Percentiles rank a stretch among this genome's conserved stretches.
These are phyloP conservation scores for Sphaeridia pumilis DNA, from an alignment of 2,888 invertebrate genomes.

Conservation along the genomic window DNA sequence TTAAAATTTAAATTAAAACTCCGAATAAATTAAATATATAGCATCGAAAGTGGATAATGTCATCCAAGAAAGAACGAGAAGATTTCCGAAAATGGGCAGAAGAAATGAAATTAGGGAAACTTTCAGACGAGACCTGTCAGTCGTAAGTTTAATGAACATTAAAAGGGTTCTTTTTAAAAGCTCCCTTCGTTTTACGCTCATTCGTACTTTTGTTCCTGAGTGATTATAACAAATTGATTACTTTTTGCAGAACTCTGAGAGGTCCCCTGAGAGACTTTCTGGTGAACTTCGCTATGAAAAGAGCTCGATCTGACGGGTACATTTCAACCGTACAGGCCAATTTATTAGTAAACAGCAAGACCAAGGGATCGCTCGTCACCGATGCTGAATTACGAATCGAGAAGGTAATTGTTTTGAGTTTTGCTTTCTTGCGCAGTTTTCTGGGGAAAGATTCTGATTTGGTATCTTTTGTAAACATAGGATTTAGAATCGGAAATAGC, in stretches of 20 bases:
- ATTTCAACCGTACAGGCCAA: constrained; percentile 7
- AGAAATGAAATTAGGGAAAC: neutral
- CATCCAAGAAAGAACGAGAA: neutral
- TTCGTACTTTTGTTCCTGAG: too few species aligned
- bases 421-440: too few species aligned
- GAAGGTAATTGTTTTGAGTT: too few species aligned
- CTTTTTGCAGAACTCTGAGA: neutral
- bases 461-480: too few species aligned
- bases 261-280: constrained; percentile 13
- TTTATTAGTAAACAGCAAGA: constrained; percentile 1
- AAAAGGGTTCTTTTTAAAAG: neutral
- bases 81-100: neutral
- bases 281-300: neutral
- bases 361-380: neutral
- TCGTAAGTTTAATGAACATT: neutral
- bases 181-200: too few species aligned
- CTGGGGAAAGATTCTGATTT: too few species aligned
- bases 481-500: too few species aligned
- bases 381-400: neutral
- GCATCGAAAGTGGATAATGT: neutral
- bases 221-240: too few species aligned
- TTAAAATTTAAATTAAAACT: too few species aligned
- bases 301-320: constrained; percentile 2
- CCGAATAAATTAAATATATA: too few species aligned
- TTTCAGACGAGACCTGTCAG: neutral